Percentiles rank a stretch among this genome's conserved stretches.
Conservation (phyloP, 2,797 vertebrate genomes). For the Masticophis lateralis region DNA sequence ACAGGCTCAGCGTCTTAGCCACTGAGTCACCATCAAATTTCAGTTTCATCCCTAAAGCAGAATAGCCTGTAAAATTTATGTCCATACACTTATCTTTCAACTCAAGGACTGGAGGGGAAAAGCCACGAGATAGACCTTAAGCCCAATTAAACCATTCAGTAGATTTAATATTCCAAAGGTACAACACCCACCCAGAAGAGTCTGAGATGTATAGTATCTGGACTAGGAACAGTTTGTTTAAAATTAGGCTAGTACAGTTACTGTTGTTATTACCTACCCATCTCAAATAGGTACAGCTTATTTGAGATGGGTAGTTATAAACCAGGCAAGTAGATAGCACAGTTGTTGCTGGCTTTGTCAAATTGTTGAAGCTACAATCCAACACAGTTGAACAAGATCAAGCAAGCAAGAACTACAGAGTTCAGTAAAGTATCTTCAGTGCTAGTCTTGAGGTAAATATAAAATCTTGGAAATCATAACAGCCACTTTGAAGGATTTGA, state of each 20-base stretch:
- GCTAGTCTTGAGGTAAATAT: not conserved
- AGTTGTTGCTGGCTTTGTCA: conserved; percentile 31
- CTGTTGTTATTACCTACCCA: conserved; percentile 38
- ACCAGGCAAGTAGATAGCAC: not conserved
- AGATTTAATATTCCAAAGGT: not conserved
- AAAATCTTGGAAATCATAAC: not conserved
- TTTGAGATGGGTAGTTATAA: conserved; percentile 41
- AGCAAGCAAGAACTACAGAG: not conserved
- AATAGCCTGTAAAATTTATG: not conserved
- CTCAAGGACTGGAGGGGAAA: not conserved
- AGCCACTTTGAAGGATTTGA: not conserved
- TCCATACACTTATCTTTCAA: not conserved
- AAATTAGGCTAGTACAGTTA: conserved; percentile 53
- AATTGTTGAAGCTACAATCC: conserved; percentile 1
- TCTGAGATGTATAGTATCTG: conserved; percentile 32
- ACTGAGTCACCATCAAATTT: not conserved
- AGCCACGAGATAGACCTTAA: not conserved
- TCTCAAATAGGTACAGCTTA: not conserved
- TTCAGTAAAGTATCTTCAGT: not conserved
- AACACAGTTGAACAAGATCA: not conserved
- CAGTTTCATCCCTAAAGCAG: not conserved
- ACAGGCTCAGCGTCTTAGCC: no score
- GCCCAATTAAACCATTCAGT: not conserved
- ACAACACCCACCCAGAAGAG: not conserved
- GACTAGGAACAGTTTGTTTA: conserved; percentile 44